Evolutionary conservation across 2,888 invertebrate species (phyloP).

Genomic region (Spodoptera littoralis): DNA sequence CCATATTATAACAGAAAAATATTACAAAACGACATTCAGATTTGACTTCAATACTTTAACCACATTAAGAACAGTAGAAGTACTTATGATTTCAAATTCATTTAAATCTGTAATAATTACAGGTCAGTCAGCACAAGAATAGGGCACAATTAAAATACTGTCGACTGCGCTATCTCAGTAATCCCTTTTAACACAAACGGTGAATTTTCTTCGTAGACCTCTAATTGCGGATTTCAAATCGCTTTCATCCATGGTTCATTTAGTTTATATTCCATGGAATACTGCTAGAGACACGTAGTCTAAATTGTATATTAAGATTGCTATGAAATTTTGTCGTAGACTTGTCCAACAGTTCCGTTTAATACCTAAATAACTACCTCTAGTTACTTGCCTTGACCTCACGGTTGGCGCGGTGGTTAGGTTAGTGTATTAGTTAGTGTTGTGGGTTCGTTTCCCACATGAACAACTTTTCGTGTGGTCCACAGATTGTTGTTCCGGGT

Average conservation of each 20-base stretch:
- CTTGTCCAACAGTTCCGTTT: too few relatives aligned
- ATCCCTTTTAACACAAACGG: slow-evolving; percentile 59
- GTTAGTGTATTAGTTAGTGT: too few relatives aligned
- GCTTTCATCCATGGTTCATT: slow-evolving; percentile 63
- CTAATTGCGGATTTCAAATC: slow-evolving; percentile 60
- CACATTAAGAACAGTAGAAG: not conserved
- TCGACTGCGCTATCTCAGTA: slow-evolving; percentile 61
- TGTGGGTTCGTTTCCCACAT: too few relatives aligned
- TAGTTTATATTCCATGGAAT: slow-evolving; percentile 56
- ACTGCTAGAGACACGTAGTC: slow-evolving; percentile 27
- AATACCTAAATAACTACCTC: too few relatives aligned
- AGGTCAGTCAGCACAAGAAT: slow-evolving; percentile 56
- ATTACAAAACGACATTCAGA: too few relatives aligned
- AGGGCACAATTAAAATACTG: slow-evolving; percentile 64
- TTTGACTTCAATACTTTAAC: too few relatives aligned
- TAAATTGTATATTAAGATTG: slow-evolving; percentile 26
- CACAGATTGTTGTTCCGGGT: too few relatives aligned
- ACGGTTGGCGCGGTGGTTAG: too few relatives aligned
- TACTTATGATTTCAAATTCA: slow-evolving; percentile 17
- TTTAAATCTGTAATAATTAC: slow-evolving; percentile 58
- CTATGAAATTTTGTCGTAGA: too few relatives aligned
- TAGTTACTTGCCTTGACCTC: too few relatives aligned
- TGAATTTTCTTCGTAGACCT: slow-evolving; percentile 53
- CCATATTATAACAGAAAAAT: too few relatives aligned
- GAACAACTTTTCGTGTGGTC: too few relatives aligned